Evolutionary conservation across 2,113 vertebrate genomes (phyloP), one percentile per base, ranked within the genome.

Genomic region (Tringa solitaria): DNA sequence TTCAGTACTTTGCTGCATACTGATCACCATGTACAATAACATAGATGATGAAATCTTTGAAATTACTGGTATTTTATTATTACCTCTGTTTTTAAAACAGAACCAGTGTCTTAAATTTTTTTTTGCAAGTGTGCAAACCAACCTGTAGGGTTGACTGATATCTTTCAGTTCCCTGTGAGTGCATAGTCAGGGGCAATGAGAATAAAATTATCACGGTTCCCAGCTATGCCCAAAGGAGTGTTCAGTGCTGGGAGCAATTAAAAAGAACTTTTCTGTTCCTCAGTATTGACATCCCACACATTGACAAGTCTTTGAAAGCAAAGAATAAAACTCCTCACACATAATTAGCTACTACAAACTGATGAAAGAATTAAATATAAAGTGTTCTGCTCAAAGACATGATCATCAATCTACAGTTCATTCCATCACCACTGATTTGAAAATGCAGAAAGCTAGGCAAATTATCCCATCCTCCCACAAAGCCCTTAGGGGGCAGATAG

Each of bases 301-400:
- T 17, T 95, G 95, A 96, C 50, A 94, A 95, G 79, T 15, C 91
- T 97, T 97, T 97, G 95, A 97, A 97, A 97, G 94, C 41, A 96
- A 96, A 97, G 78, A 92, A 94, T 96, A 95, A 97, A 96, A 96
- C 28, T 94, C 14, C 54, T 96, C 87, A 88, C 86, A 94, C 67
- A 91, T 93, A 97, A 97, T 97, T 98, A 98, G 26, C 92, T 67
- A 67, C 85, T 94, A 94, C 14, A 96, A 96, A 97, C 68, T 92
- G 78, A 89, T 93, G 86, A 97, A 95, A 97, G 46, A 93, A 96
- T 94, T 91, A 95, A 95, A 87, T 94, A 92, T 85, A 96, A 88
- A 94, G 63, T 56, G 51, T 93, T 96, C 90, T 96, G 54, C 70
- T 95, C 82, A 94, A 96, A 96, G 84, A 88, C 69, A 78, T 68